phyloP scores from a whole-genome alignment of 2,888 invertebrate species.

The Polydesmus complanatus region DNA sequence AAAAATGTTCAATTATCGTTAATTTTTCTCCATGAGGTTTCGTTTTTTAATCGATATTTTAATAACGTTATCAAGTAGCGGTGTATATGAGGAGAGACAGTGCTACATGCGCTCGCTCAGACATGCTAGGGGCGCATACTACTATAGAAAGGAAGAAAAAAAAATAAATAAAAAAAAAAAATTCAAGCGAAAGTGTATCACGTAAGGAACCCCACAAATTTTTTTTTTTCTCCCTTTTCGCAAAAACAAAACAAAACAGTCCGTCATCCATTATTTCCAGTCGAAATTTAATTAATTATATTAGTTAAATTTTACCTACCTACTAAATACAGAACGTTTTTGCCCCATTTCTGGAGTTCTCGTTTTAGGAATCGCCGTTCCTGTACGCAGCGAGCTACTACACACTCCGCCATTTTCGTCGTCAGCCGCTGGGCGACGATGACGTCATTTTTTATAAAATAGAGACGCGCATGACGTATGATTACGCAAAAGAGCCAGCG shows the following conservation, averaged over 20 bases:
- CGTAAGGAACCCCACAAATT: neutral
- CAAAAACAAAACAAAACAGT: neutral
- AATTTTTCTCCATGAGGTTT: neutral
- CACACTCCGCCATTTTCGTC: slow-evolving; percentile 20
- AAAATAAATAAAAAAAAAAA: neutral
- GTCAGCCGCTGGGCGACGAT: slow-evolving; percentile 8
- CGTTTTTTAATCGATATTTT: neutral
- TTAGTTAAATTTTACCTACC: slow-evolving; percentile 16
- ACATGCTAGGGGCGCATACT: neutral
- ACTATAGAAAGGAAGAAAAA: neutral
- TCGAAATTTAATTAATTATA: neutral
- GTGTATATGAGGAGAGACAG: neutral
- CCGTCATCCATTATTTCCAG: neutral
- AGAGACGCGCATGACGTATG: neutral
- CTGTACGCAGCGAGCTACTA: slow-evolving; percentile 20
- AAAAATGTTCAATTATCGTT: neutral
- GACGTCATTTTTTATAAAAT: neutral
- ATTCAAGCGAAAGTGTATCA: neutral
- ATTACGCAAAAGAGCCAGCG: neutral
- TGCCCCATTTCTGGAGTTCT: slow-evolving; percentile 33
- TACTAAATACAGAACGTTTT: slow-evolving; percentile 27
- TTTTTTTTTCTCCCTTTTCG: neutral
- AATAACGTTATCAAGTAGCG: too few relatives aligned
- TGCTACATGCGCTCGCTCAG: neutral
- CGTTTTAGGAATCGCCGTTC: slow-evolving; percentile 27